Evolutionary conservation across 2,888 invertebrate species (phyloP).

Genomic region (Cactoblastis cactorum): DNA sequence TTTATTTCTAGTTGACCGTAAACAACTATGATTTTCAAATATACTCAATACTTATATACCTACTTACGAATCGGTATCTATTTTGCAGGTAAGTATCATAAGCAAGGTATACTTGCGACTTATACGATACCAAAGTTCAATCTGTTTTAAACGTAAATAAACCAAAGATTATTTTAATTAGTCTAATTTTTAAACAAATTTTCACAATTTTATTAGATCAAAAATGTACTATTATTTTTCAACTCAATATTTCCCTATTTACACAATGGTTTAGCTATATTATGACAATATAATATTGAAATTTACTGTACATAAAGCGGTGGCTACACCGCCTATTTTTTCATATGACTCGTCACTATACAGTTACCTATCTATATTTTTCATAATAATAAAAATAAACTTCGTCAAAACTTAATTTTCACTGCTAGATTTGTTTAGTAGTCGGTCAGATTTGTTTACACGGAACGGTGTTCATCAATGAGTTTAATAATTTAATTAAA

Average conservation of each 20-base stretch:
- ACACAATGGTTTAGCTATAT: no score
- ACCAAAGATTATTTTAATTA: no score
- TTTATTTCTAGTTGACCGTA: background rate
- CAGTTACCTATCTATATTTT: background rate
- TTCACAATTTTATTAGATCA: no score
- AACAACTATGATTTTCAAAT: background rate
- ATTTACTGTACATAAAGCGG: background rate
- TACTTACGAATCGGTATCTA: no score
- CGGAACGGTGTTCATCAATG: background rate
- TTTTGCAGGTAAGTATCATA: no score
- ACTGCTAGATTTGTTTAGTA: background rate
- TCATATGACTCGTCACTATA: slow-evolving; percentile 8
- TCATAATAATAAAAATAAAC: background rate
- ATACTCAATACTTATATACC: background rate
- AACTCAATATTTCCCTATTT: no score
- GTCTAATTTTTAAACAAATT: no score
- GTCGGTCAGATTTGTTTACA: background rate
- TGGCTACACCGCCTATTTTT: background rate
- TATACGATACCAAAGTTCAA: no score
- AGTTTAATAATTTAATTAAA: background rate
- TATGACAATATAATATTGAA: background rate
- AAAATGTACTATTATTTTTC: no score
- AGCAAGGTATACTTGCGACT: no score
- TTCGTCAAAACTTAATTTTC: background rate
- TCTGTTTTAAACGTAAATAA: no score